These are phyloP conservation scores for Brenthis ino DNA, from an alignment of 2,888 invertebrate species.

Conservation along the genomic window DNA sequence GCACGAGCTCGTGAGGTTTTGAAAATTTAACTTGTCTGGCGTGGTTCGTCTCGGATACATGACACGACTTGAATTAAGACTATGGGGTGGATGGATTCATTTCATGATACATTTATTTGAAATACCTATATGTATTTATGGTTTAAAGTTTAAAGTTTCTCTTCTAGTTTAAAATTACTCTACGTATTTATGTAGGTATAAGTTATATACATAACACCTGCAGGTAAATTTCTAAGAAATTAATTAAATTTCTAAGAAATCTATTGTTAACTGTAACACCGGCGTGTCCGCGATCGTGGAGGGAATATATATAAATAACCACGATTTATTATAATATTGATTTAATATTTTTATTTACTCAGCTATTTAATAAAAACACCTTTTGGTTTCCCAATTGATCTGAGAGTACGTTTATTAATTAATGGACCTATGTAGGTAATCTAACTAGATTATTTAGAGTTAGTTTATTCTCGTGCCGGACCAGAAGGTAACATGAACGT, in stretches of 20 bases:
- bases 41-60: conserved; percentile 3
- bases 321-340: neutral
- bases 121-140: neutral
- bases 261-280: too few species aligned
- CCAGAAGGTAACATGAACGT: conserved; percentile 69
- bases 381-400: neutral
- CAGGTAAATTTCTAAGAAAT: too few species aligned
- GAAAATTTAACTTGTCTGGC: conserved; percentile 9
- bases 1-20: neutral
- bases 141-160: too few species aligned
- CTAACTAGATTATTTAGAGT: conserved; percentile 24
- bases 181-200: neutral
- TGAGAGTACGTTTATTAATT: conserved; percentile 2
- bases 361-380: neutral
- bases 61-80: conserved; percentile 8
- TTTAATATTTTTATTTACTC: neutral
- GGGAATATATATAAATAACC: neutral
- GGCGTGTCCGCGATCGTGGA: too few species aligned
- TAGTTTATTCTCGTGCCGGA: conserved; percentile 45
- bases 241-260: too few species aligned
- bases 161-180: too few species aligned
- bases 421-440: conserved; percentile 14
- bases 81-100: neutral
- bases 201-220: neutral
- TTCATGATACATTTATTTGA: neutral